A percentile compares a stretch with the other conserved stretches of the same genome.
Evolutionary conservation across 2,888 invertebrate species (phyloP).

Genomic region (Brachyptera putata): DNA sequence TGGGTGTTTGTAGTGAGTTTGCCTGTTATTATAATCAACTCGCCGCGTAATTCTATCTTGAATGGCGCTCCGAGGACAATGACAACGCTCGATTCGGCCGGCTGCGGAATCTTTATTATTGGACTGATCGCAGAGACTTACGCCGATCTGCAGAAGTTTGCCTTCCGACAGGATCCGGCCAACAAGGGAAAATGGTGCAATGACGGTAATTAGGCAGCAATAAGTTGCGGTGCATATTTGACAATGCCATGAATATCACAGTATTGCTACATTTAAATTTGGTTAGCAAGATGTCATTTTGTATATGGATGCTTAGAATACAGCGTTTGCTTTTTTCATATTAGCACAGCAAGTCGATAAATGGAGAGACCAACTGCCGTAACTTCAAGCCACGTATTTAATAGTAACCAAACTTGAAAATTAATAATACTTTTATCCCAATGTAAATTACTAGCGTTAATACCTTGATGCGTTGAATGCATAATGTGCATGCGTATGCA

Average conservation of each 20-base stretch:
- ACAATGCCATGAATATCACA: too few species aligned
- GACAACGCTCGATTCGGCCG: slow-evolving; percentile 82
- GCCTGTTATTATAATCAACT: slow-evolving; percentile 87
- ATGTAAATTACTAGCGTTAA: too few species aligned
- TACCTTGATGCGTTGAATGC: too few species aligned
- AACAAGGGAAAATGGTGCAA: slow-evolving; percentile 93
- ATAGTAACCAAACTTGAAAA: not conserved
- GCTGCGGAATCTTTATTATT: slow-evolving; percentile 77
- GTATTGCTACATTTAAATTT: too few species aligned
- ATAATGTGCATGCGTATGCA: too few species aligned
- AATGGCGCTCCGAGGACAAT: slow-evolving; percentile 56
- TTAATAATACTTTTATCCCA: too few species aligned
- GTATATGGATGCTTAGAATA: too few species aligned
- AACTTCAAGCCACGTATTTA: not conserved
- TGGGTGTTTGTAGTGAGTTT: slow-evolving; percentile 91
- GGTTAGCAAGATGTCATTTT: too few species aligned
- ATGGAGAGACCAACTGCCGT: too few species aligned
- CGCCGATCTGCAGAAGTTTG: slow-evolving; percentile 88
- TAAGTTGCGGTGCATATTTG: too few species aligned
- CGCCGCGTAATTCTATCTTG: slow-evolving; percentile 70
- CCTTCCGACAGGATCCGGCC: slow-evolving; percentile 80
- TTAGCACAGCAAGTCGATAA: not conserved
- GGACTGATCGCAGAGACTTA: slow-evolving; percentile 85
- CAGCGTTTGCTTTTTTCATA: too few species aligned
- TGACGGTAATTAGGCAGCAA: slow-evolving; percentile 63